A percentile compares a stretch with the other conserved stretches of the same genome.
These are phyloP conservation scores for Drosophila austrosaltans DNA, from an alignment of 2,888 invertebrate genomes.

Conservation along the genomic window DNA sequence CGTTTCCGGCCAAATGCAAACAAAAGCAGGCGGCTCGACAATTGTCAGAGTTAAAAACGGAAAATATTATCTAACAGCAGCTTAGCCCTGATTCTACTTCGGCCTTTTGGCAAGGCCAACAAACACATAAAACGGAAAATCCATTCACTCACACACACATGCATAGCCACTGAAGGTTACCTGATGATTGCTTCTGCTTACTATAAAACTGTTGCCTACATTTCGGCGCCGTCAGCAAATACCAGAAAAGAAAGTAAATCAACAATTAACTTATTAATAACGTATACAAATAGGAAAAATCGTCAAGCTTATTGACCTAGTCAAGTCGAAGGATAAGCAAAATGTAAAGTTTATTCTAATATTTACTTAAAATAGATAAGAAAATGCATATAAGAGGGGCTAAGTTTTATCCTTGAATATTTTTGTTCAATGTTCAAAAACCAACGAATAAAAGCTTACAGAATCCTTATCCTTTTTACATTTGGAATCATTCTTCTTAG, in stretches of 20 bases:
- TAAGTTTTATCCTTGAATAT: no score
- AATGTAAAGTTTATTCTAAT: no score
- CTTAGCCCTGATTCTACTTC: constrained; percentile 37
- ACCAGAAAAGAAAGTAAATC: not conserved
- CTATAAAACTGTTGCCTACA: constrained; percentile 45
- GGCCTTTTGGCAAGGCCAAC: constrained; percentile 44
- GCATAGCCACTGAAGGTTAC: constrained; percentile 45
- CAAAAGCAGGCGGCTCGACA: constrained; percentile 46
- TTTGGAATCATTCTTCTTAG: not conserved
- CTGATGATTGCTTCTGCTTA: constrained; percentile 43
- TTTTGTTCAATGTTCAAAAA: no score
- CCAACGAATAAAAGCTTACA: no score
- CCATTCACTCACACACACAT: not conserved
- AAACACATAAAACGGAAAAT: constrained; percentile 52
- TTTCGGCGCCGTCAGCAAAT: constrained; percentile 16
- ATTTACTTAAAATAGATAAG: no score
- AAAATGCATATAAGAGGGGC: no score
- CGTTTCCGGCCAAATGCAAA: constrained; percentile 56
- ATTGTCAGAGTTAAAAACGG: constrained; percentile 54
- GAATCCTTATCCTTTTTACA: not conserved
- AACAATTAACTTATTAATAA: not conserved
- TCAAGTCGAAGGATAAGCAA: no score
- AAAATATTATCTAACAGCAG: constrained; percentile 65
- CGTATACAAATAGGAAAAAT: not conserved
- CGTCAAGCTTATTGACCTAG: not conserved